These are phyloP conservation scores for Phylloscopus trochiloides DNA, from an alignment of 2,113 vertebrate genomes.

Conservation along the genomic window DNA sequence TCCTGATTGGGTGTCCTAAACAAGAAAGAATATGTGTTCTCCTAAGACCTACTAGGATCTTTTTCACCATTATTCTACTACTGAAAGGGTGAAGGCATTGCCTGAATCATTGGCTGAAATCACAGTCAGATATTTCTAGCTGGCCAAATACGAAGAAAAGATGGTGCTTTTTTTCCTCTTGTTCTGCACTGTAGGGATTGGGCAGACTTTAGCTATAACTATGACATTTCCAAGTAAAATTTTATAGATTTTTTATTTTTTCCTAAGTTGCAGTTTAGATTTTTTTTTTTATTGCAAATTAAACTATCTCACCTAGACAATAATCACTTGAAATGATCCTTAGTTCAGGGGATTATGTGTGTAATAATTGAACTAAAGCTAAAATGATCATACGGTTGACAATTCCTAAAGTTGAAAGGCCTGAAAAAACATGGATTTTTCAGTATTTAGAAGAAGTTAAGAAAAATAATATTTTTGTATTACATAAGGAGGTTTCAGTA, in stretches of 20 bases:
- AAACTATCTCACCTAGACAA: background rate
- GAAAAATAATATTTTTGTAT: background rate
- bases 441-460: background rate
- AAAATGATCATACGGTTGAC: background rate
- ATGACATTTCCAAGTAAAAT: background rate
- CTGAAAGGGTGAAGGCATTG: background rate
- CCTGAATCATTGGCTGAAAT: background rate
- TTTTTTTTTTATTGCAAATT: background rate
- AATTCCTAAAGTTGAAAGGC: background rate
- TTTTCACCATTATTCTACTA: background rate
- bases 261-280: background rate
- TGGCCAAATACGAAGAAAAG: background rate
- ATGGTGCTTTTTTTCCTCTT: background rate
- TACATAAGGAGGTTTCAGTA: background rate
- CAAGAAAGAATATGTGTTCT: background rate
- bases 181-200: background rate
- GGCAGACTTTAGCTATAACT: background rate
- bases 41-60: background rate
- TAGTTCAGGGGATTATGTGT: background rate
- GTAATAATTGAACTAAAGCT: background rate
- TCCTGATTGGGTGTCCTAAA: background rate
- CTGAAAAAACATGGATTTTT: background rate
- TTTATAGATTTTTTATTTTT: background rate
- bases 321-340: background rate
- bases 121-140: background rate